phyloP scores from a whole-genome alignment of 2,888 invertebrate genomes.

The Amitus sp. region DNA sequence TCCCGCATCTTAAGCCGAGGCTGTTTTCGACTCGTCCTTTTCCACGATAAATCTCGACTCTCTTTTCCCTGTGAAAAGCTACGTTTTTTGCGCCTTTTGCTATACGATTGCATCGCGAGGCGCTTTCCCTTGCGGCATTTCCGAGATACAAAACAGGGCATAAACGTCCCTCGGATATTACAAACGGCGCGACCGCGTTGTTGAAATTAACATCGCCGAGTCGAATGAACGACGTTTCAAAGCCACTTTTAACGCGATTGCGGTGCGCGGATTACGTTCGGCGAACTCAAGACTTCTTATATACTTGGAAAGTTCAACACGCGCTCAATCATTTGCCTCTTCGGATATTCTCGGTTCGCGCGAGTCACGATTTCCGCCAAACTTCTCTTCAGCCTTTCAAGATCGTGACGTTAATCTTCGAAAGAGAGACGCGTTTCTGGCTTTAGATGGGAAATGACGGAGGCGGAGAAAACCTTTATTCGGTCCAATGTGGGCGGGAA shows the following conservation, averaged over 20 bases:
- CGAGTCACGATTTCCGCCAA: no score
- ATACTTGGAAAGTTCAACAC: not conserved
- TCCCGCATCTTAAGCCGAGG: conserved; percentile 21
- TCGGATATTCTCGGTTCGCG: no score
- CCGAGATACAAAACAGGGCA: conserved; percentile 36
- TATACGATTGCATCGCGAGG: conserved; percentile 8
- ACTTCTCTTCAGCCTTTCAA: no score
- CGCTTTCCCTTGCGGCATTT: conserved; percentile 32
- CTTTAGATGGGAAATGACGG: no score
- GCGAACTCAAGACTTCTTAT: conserved; percentile 1
- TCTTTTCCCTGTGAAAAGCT: not conserved
- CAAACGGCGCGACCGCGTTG: conserved; percentile 33
- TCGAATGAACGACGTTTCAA: conserved; percentile 25
- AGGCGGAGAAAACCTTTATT: no score
- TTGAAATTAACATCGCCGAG: conserved; percentile 36
- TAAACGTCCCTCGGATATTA: conserved; percentile 38
- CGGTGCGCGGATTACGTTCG: conserved; percentile 10
- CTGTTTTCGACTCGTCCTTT: not conserved
- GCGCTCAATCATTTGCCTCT: conserved; percentile 8
- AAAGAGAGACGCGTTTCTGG: no score
- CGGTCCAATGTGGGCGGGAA: no score
- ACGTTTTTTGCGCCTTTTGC: not conserved
- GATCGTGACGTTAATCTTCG: no score
- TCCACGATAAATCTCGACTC: not conserved
- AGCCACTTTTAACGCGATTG: conserved; percentile 32